Base-by-base conservation (phyloP, 2,888 invertebrate species). In the Nephrotoma flavescens region DNA sequence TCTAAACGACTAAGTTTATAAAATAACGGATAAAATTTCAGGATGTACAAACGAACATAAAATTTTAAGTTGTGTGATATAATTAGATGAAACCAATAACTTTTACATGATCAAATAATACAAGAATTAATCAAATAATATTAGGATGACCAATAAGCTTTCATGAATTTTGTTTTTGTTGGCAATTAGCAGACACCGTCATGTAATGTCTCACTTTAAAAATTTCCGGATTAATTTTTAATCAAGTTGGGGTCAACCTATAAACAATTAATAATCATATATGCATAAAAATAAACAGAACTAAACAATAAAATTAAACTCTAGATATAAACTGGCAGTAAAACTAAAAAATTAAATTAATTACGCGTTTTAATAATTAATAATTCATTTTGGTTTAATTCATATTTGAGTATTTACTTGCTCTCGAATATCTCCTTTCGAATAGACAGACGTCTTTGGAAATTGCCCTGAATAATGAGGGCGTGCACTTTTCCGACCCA, bases 391-490 rank as follows among this genome's bases (percentile, higher is more conserved):
- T 71, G 71, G 71, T 71, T 71, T 71, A 71, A 71, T 71, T 71
- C 71, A 71, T 71, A 71, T 71, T 71, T 71, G 71, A 71, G 15
- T 84, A 84, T n/a, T 88, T 87, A 91, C 91, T 90, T 97, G 97
- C 91, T 98, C 97, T 89, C 96, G 94, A 91, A 98, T 97, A 92
- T 90, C 94, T 91, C 94, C 94, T 90, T 97, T 96, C 88, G 97
- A 97, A 93, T 97, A 97, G 89, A 96, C 92, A 11, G 92, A 91
- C 86, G 92, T 90, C 88, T 90, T 91, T 86, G 91, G 90, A 88
- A 91, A 91, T 47, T 90, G 88, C 88, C 91, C 91, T 87, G 91
- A 90, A 87, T 93, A 93, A 91, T 91, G 92, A 90, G 93, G 92
- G 91, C 92, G 93, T 90, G 94, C 93, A 90, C 94, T 93, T 91